Evolutionary conservation across 2,113 vertebrate species (phyloP).

Genomic region (Serilophus lunatus): DNA sequence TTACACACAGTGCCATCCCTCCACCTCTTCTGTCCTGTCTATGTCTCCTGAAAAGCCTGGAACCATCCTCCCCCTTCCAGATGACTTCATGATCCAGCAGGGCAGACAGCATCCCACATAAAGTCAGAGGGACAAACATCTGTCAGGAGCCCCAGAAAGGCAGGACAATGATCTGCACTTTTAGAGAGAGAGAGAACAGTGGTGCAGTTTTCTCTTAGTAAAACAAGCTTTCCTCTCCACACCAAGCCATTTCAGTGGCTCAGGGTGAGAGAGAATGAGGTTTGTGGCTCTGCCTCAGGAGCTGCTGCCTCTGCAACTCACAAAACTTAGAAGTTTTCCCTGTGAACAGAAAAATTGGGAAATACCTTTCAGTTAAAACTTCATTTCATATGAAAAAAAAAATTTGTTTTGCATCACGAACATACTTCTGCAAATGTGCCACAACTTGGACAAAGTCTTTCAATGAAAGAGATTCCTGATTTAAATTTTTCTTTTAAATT

Average conservation of each 20-base stretch:
- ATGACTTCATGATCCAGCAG: background rate
- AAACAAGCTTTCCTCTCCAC: background rate
- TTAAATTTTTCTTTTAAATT: background rate
- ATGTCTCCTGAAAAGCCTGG: background rate
- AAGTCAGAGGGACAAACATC: background rate
- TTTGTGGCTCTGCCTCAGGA: background rate
- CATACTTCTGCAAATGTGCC: background rate
- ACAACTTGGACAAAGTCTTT: background rate
- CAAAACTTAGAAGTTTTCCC: background rate
- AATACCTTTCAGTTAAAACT: background rate
- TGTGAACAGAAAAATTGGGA: accelerated
- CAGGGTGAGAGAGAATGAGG: background rate
- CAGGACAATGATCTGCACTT: background rate
- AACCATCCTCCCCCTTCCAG: background rate
- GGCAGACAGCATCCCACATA: background rate
- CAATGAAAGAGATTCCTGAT: background rate
- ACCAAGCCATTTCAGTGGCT: background rate
- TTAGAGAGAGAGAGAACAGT: background rate
- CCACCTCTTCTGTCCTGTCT: background rate
- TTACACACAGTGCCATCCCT: background rate
- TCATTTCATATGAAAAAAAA: background rate
- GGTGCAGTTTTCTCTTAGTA: background rate
- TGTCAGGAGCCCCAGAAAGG: background rate
- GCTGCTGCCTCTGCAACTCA: background rate
- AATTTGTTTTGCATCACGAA: background rate